phyloP scores from a whole-genome alignment of 2,888 invertebrate genomes.

The Micoletzkya japonica region DNA sequence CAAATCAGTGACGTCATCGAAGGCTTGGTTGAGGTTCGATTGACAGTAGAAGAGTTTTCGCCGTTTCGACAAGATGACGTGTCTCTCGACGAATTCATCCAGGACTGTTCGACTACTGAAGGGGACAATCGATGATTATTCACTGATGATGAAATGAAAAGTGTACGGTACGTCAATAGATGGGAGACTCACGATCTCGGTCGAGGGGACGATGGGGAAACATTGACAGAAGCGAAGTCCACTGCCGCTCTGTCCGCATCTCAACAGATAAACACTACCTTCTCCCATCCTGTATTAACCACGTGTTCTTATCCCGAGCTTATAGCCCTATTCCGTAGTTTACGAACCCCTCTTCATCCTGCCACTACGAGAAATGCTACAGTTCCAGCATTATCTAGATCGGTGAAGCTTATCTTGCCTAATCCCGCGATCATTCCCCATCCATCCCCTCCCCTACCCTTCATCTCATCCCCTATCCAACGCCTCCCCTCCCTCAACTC shows the following conservation, averaged over 20 bases:
- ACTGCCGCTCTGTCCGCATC: too few species aligned
- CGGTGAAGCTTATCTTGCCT: neutral
- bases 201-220: too few species aligned
- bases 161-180: too few species aligned
- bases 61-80: conserved; percentile 32
- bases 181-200: too few species aligned
- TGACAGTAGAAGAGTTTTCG: conserved; percentile 40
- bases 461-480: neutral
- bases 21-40: conserved; percentile 29
- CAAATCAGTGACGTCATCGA: conserved; percentile 22
- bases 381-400: neutral
- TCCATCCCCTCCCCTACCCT: neutral
- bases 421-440: neutral
- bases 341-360: too few species aligned
- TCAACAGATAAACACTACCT: too few species aligned
- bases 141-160: too few species aligned
- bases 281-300: too few species aligned
- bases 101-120: conserved; percentile 29
- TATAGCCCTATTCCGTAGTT: too few species aligned
- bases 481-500: neutral
- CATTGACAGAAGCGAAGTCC: too few species aligned
- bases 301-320: too few species aligned
- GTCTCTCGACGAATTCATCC: conserved; percentile 36
- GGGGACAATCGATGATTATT: too few species aligned
- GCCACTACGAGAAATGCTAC: neutral